These are phyloP conservation scores for Diarsia brunnea DNA, from an alignment of 2,888 invertebrate species.

Conservation along the genomic window DNA sequence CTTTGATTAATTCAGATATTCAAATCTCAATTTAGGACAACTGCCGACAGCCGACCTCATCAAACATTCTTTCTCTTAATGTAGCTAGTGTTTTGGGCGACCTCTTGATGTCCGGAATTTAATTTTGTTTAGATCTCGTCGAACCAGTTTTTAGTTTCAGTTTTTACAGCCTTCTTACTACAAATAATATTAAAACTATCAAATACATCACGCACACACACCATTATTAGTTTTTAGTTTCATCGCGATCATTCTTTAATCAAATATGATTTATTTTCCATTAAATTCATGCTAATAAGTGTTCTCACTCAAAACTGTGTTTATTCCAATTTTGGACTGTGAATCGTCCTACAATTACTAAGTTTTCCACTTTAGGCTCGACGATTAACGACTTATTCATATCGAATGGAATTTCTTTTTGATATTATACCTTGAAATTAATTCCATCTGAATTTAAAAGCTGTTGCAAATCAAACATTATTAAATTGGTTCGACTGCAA, in stretches of 20 bases:
- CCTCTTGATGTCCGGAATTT: conserved; percentile 4
- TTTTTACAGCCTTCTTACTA: not conserved
- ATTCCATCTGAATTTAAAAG: not conserved
- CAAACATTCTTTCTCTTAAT: conserved; percentile 48
- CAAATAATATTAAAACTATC: not conserved
- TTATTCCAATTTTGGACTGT: conserved; percentile 13
- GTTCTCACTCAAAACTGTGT: conserved; percentile 14
- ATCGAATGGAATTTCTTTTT: not conserved
- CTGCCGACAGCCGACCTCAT: conserved; percentile 55
- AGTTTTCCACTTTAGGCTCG: not conserved
- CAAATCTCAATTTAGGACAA: conserved; percentile 73
- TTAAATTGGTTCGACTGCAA: conserved; percentile 37
- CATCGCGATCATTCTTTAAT: not conserved
- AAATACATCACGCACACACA: not conserved
- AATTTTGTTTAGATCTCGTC: not conserved
- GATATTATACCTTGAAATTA: not conserved
- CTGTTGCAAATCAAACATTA: conserved; percentile 17
- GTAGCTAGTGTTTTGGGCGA: conserved; percentile 26
- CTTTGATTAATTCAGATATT: conserved; percentile 84
- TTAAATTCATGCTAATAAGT: conserved; percentile 9
- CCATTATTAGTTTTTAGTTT: not conserved
- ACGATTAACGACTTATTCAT: not conserved
- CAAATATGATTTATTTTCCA: not conserved
- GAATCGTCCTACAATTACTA: not conserved
- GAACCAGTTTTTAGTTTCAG: not conserved